Evolutionary conservation across 2,113 vertebrate species (phyloP), one percentile per base, ranked within the genome.

Genomic region (Lophura nycthemera): DNA sequence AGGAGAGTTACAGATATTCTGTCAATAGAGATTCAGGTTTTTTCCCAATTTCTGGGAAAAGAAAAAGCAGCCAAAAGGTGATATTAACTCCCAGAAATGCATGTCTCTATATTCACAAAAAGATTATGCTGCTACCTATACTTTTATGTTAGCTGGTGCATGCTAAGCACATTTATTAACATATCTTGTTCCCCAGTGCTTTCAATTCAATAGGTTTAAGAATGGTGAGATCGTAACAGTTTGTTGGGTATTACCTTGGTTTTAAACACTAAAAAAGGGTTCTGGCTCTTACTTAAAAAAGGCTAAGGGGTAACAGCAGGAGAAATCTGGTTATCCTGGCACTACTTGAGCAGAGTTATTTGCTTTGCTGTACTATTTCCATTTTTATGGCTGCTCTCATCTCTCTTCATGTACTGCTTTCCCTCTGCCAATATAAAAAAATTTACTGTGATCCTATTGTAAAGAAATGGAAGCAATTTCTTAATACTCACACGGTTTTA

Each of bases 241-340:
- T 87, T 90, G 59, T 47, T 67, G 16, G 36, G 20, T 69, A 88
- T 88, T 86, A 72, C 43, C 50, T 65, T 32, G 70, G 61, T 38
- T 83, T 78, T 66, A 82, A 69, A 87, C 18, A 69, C 60, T 66
- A 42, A 42, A 81, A 50, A 50, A 30, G 32, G 88, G n/a, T 74
- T 86, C 78, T 92, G 86, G 54, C 54, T 86, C 72, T 82, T 87
- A 45, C 88, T 95, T 83, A 72, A 72, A 66, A 88, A 89, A 57
- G 82, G 91, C 90, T 88, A 85, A 67, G 66, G 64, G 15, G 61
- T 60, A 71, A 78, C 63, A 88, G 60, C 48, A 79, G 66, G 4
- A 85, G 71, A 77, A 87, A 92, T 73, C 69, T 36, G 56, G 73
- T 80, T 83, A 60, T 57, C 36, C n/a, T 65, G 67, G 52, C 42